Evolutionary conservation across 2,113 vertebrate species (phyloP).

Genomic region (Chunga burmeisteri): DNA sequence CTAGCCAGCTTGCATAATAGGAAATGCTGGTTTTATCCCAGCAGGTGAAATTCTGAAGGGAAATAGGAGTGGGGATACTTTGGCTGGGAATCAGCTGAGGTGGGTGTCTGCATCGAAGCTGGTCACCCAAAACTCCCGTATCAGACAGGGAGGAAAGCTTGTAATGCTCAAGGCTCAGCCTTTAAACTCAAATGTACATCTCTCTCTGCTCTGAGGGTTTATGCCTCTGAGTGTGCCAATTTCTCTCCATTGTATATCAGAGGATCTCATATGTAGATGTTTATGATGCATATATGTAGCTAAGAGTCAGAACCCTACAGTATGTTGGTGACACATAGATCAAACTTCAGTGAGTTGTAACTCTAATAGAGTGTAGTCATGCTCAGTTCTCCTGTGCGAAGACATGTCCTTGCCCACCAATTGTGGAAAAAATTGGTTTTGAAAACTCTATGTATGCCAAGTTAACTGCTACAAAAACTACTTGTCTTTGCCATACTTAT

Average conservation of each 20-base stretch:
- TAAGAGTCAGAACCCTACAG: neutral
- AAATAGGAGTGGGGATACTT: neutral
- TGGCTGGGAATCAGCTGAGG: neutral
- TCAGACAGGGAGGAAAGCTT: neutral
- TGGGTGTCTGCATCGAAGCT: neutral
- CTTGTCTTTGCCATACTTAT: neutral
- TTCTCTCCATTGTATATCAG: neutral
- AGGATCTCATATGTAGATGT: neutral
- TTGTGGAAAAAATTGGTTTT: neutral
- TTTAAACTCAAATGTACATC: neutral
- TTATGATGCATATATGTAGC: neutral
- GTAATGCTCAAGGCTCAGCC: neutral
- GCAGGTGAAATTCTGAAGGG: neutral
- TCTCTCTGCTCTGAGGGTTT: neutral
- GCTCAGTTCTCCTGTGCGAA: neutral
- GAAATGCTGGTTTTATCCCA: neutral
- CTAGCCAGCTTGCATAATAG: neutral
- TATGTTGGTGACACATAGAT: neutral
- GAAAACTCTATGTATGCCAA: neutral
- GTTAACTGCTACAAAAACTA: neutral
- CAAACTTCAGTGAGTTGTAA: neutral
- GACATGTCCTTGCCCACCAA: neutral
- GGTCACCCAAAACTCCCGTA: neutral
- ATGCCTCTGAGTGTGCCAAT: fast-evolving
- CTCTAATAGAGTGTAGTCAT: neutral